These are phyloP conservation scores for Microplitis demolitor DNA, from an alignment of 1,140 invertebrate genomes.

Conservation along the genomic window DNA sequence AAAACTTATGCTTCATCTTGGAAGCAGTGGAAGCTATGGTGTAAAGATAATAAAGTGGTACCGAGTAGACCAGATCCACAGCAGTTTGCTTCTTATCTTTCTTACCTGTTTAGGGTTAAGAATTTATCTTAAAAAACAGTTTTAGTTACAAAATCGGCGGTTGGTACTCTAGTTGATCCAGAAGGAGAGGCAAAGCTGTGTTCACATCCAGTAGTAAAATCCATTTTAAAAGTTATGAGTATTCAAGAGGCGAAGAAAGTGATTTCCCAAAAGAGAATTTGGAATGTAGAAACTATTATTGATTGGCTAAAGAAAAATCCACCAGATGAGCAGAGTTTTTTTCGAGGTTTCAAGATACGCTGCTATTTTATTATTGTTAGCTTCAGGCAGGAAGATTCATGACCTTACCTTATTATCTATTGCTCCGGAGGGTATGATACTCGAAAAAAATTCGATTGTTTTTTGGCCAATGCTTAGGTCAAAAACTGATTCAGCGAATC, in stretches of 20 bases:
- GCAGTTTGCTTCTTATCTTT: conserved; percentile 5
- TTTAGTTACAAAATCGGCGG: conserved; percentile 15
- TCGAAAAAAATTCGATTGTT: no score
- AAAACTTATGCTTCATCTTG: conserved; percentile 16
- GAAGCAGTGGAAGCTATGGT: conserved; percentile 25
- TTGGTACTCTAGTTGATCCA: neutral
- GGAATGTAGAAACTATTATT: conserved; percentile 11
- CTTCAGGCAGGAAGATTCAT: no score
- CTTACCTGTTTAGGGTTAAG: neutral
- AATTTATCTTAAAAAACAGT: conserved; percentile 12
- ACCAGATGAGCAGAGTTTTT: conserved; percentile 26
- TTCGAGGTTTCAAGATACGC: conserved; percentile 40
- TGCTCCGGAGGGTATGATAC: no score
- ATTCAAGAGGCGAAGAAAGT: neutral
- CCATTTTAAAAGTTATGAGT: conserved; percentile 13
- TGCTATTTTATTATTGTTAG: no score
- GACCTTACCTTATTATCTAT: no score
- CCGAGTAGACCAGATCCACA: neutral
- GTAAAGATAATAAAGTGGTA: neutral
- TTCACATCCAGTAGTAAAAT: no score
- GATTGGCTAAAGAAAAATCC: conserved; percentile 18
- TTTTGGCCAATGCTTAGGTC: no score
- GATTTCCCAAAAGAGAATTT: conserved; percentile 4
- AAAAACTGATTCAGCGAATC: no score
- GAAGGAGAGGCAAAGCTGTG: neutral